These are phyloP conservation scores for Araneus ventricosus DNA, from an alignment of 1,140 invertebrate genomes.

Conservation along the genomic window DNA sequence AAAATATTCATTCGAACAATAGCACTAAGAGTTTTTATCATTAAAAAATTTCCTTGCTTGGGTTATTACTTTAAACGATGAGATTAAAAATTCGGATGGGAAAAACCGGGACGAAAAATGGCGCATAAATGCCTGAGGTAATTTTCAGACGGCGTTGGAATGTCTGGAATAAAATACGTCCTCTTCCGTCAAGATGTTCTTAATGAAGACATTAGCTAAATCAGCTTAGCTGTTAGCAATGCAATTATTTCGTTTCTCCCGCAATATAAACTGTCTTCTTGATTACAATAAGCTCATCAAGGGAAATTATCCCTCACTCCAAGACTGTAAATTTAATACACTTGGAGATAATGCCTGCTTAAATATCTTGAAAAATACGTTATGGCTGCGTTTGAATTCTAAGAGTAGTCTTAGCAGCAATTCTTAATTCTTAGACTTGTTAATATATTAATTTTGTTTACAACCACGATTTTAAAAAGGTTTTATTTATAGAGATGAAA, in stretches of 20 bases:
- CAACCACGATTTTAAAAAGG: too few species aligned
- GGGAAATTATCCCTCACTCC: background rate
- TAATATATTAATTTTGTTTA: too few species aligned
- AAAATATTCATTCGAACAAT: too few species aligned
- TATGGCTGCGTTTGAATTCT: background rate
- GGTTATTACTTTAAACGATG: background rate
- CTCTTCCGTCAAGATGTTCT: background rate
- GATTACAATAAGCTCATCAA: conserved; percentile 28
- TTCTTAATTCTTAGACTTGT: too few species aligned
- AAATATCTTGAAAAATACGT: background rate
- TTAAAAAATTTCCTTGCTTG: background rate
- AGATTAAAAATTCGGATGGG: background rate
- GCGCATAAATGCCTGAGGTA: background rate
- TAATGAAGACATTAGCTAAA: conserved; percentile 11
- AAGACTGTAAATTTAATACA: conserved; percentile 3
- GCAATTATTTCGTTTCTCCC: background rate
- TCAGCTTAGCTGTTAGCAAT: conserved; percentile 16
- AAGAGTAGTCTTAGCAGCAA: background rate
- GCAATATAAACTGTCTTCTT: conserved; percentile 25
- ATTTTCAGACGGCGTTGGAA: background rate
- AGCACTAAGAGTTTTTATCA: too few species aligned
- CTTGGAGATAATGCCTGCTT: background rate
- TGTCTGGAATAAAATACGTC: background rate
- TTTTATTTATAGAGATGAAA: too few species aligned
- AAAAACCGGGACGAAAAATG: background rate